Percentiles rank a stretch among this genome's conserved stretches.
Conservation (phyloP, 2,797 vertebrate genomes). For the Fistularia tabacaria region DNA sequence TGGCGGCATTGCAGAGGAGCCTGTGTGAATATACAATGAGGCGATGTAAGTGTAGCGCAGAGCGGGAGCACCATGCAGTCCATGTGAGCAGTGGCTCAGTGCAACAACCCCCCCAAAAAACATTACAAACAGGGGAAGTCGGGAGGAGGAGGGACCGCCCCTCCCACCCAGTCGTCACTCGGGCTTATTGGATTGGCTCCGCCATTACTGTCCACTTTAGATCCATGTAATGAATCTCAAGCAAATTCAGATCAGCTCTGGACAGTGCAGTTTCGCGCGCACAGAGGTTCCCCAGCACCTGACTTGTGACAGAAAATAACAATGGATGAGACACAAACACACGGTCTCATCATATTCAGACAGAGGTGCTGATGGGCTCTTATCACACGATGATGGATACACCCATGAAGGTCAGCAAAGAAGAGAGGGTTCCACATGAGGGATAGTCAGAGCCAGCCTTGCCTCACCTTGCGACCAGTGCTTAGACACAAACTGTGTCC, state of each 20-base stretch:
- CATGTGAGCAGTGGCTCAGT: constrained; percentile 50
- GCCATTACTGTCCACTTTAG: constrained; percentile 22
- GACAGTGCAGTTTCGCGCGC: constrained; percentile 4
- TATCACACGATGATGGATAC: constrained; percentile 11
- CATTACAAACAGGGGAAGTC: constrained; percentile 11
- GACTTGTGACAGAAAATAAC: too few relatives aligned
- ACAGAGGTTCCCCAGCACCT: not conserved
- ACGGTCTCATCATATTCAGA: constrained; percentile 2
- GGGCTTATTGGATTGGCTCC: constrained; percentile 27
- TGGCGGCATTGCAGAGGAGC: not conserved
- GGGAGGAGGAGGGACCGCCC: constrained; percentile 26
- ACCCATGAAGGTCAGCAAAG: constrained; percentile 50
- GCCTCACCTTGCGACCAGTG: constrained; percentile 67
- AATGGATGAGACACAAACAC: constrained; percentile 1
- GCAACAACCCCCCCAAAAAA: constrained; percentile 18
- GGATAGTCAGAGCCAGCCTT: constrained; percentile 54
- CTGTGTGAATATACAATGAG: constrained; percentile 18
- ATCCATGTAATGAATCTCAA: constrained; percentile 22
- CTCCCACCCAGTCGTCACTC: constrained; percentile 18
- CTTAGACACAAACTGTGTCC: constrained; percentile 14
- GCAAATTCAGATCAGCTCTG: constrained; percentile 15
- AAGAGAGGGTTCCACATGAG: constrained; percentile 52
- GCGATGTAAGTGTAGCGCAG: constrained; percentile 1
- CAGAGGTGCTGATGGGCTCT: constrained; percentile 6
- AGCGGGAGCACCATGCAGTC: constrained; percentile 49